Evolutionary conservation across 1,140 invertebrate genomes (phyloP).

Genomic region (Microvelia longipes): DNA sequence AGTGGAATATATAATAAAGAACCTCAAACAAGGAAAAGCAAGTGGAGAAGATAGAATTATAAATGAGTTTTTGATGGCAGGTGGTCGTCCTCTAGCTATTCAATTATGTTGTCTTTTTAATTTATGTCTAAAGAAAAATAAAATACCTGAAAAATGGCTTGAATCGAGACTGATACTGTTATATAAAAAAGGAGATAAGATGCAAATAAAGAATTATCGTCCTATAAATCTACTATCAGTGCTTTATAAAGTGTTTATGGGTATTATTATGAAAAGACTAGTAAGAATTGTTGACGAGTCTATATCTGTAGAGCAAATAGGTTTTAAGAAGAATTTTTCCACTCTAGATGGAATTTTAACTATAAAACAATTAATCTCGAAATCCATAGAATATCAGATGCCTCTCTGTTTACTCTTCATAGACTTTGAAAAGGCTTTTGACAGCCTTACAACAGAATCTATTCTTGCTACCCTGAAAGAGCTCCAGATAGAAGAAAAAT

Average conservation of each 20-base stretch:
- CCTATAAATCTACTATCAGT: neutral
- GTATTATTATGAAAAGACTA: neutral
- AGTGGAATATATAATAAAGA: too few relatives aligned
- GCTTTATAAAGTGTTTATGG: neutral
- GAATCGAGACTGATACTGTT: neutral
- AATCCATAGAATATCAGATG: neutral
- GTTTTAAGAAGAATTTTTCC: neutral
- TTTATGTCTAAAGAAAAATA: neutral
- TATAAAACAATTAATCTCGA: neutral
- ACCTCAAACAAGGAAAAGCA: too few relatives aligned
- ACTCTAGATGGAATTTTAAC: neutral
- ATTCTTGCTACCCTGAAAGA: neutral
- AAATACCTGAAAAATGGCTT: neutral
- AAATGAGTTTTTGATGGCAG: neutral
- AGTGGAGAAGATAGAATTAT: too few relatives aligned
- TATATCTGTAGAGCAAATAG: neutral
- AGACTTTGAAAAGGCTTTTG: neutral
- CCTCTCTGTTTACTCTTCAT: neutral
- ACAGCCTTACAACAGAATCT: neutral
- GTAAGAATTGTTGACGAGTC: neutral
- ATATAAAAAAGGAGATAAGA: neutral
- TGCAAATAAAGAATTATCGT: neutral
- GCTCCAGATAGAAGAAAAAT: neutral
- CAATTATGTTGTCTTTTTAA: neutral
- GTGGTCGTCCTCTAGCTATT: neutral